Evolutionary conservation across 2,797 vertebrate genomes (phyloP), one percentile per base, ranked within the genome.

Genomic region (Dermochelys coriacea): DNA sequence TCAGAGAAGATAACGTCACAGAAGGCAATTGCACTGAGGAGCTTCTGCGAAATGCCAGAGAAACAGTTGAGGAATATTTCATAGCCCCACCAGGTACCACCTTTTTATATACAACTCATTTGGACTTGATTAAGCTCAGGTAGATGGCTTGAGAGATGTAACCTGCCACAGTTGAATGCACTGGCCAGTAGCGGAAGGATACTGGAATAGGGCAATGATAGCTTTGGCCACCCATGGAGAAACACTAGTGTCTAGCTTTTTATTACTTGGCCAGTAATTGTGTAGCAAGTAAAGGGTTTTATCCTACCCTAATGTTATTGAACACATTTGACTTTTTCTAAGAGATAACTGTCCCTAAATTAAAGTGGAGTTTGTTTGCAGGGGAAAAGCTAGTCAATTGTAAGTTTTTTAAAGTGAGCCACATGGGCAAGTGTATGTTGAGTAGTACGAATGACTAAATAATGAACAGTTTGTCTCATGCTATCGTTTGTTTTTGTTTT

Each of bases 31-130:
- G 98, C 95, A 98, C 98, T 2, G 98, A 99, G 47, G 97, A 98
- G 84, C 97, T 99, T 82, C 98, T 99, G 41, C 95, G 97, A 77
- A 99, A 99, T 9, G 98, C 99, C 89, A 98, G 84, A 88, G 96
- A 93, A 25, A 99, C 98, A 51, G 96, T 99, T 57, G 99, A 99
- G 93, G 99, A 99, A 80, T 99, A 99, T 97, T 99, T 99, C 96
- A 98, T 99, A 88, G 99, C 99, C 64, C 99, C 99, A 86, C 99
- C 99, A 98, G 99, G 99, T 99, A 98, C 5, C 79, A 37, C 64
- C 21, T 85, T 90, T 12, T 77, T 89, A 82, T 16, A 71, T 82
- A 94, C 88, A 89, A 55, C 34, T 81, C n/a, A 12, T 81, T 82
- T 6, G 82, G 8, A 0, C 31, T 80, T 80, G 34, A 80, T 49